These are phyloP conservation scores for Oreochromis aureus DNA, from an alignment of 2,113 vertebrate species.

Conservation along the genomic window DNA sequence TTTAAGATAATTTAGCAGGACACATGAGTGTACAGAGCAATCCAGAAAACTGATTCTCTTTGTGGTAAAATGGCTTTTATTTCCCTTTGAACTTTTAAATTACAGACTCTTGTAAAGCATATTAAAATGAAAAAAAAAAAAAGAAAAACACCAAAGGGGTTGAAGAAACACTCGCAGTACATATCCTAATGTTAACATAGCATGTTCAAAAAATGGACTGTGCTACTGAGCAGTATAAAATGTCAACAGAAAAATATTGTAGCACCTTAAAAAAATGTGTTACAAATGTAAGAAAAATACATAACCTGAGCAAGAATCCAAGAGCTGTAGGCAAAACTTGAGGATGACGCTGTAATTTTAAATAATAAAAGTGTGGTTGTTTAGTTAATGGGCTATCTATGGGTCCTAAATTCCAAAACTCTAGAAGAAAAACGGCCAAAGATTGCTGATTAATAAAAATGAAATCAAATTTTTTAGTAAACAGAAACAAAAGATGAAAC, in stretches of 20 bases:
- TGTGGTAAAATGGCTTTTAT: conserved; percentile 54
- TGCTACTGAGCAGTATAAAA: neutral
- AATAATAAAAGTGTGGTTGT: neutral
- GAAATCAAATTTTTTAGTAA: neutral
- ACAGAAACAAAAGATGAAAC: neutral
- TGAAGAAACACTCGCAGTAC: neutral
- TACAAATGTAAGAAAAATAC: neutral
- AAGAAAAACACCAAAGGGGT: neutral
- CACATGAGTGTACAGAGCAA: neutral
- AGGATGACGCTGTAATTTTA: neutral
- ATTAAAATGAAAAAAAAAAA: neutral
- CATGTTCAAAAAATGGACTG: neutral
- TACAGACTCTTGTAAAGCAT: conserved; percentile 17
- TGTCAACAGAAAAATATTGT: neutral
- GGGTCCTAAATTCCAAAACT: neutral
- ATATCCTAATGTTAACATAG: neutral
- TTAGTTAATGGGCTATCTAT: neutral
- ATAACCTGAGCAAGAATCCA: conserved; percentile 30
- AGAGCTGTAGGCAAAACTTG: neutral
- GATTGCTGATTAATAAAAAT: neutral
- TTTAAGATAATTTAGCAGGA: neutral
- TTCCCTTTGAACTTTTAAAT: conserved; percentile 18
- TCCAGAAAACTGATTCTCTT: neutral
- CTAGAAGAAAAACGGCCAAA: neutral
- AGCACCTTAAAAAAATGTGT: neutral